Percentiles rank a stretch among this genome's conserved stretches.
Conservation (phyloP, 2,888 invertebrate species). For the Drosophila neonasuta region DNA sequence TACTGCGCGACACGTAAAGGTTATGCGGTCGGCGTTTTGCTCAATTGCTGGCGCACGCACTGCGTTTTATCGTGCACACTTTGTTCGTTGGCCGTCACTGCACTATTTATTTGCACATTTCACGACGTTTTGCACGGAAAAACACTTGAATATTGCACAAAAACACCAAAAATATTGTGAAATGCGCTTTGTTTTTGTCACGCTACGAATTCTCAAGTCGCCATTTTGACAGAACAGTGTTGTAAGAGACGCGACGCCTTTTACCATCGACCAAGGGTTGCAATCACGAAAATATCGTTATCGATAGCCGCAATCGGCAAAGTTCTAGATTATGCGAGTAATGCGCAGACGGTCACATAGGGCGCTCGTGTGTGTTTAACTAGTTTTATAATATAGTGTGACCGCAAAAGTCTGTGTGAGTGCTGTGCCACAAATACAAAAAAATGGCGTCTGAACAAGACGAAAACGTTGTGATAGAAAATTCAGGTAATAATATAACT, state of each 20-base stretch:
- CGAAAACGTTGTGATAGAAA: slow-evolving; percentile 80
- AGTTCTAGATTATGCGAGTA: slow-evolving; percentile 13
- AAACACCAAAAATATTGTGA: slow-evolving; percentile 75
- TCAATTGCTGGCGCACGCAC: slow-evolving; percentile 38
- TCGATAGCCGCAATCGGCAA: slow-evolving; percentile 21
- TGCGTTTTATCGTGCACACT: slow-evolving; percentile 41
- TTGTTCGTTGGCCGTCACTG: slow-evolving; percentile 37
- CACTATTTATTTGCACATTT: slow-evolving; percentile 49
- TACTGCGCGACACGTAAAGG: slow-evolving; percentile 73
- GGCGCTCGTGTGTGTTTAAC: slow-evolving; percentile 26
- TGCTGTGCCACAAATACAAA: slow-evolving; percentile 50
- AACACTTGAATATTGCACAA: slow-evolving; percentile 66
- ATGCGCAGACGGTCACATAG: slow-evolving; percentile 20
- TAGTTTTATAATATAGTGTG: slow-evolving; percentile 47
- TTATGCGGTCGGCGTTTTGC: slow-evolving; percentile 79
- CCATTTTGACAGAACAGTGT: slow-evolving; percentile 71
- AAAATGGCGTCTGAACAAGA: slow-evolving; percentile 82
- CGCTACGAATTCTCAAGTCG: slow-evolving; percentile 74
- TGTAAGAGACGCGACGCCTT: slow-evolving; percentile 54
- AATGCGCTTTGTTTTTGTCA: slow-evolving; percentile 81
- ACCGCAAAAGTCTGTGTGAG: slow-evolving; percentile 42
- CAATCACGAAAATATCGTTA: slow-evolving; percentile 1
- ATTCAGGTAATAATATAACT: slow-evolving; percentile 73
- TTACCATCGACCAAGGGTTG: slow-evolving; percentile 36
- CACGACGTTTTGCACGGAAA: slow-evolving; percentile 43